Percentiles rank a stretch among this genome's conserved stretches.
phyloP scores from a whole-genome alignment of 2,113 vertebrate species.

The Scolopax mira region DNA sequence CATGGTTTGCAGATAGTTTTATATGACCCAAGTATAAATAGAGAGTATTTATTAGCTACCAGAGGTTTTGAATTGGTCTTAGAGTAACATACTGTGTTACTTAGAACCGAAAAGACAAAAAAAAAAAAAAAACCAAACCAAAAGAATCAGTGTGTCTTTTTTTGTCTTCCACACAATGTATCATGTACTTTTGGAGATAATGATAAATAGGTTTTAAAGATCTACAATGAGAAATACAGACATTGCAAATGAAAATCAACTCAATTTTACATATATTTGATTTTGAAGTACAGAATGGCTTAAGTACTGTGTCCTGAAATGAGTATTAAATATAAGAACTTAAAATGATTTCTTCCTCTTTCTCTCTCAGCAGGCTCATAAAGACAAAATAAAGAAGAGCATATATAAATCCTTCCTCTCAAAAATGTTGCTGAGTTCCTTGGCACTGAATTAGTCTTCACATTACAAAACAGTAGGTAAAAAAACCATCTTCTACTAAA shows the following conservation, averaged over 20 bases:
- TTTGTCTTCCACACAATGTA: neutral
- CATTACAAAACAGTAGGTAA: neutral
- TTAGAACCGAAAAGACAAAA: neutral
- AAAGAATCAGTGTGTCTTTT: neutral
- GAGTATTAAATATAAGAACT: neutral
- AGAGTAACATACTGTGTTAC: neutral
- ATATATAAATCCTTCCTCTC: neutral
- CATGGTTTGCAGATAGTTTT: neutral
- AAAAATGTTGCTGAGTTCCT: neutral
- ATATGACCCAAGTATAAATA: neutral
- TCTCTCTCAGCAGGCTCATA: neutral
- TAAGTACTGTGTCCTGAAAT: neutral
- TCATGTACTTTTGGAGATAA: neutral
- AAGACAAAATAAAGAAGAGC: neutral
- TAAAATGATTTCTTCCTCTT: constrained; percentile 18
- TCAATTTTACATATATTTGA: neutral
- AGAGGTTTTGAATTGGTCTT: neutral
- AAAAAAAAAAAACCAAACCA: neutral
- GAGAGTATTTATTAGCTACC: neutral
- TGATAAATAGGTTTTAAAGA: neutral
- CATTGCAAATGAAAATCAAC: neutral
- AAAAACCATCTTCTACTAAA: neutral
- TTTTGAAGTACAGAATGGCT: constrained; percentile 2
- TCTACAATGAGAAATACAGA: neutral
- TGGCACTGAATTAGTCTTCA: neutral